Conservation (phyloP, 2,888 invertebrate genomes). For the Ecdyonurus torrentis region DNA sequence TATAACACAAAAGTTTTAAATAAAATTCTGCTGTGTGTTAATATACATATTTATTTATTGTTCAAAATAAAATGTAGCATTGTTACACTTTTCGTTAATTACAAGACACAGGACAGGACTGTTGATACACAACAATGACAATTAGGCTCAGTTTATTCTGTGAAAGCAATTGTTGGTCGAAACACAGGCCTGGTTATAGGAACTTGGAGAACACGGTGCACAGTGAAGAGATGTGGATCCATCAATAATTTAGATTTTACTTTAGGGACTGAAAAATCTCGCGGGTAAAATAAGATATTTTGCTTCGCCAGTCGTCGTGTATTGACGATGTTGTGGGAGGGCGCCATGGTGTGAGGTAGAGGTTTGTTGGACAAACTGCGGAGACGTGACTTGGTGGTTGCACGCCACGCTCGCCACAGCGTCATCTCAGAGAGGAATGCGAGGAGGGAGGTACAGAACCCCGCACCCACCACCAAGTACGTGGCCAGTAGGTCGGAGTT, state of each 20-base stretch:
- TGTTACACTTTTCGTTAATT: too few species aligned
- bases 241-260: neutral
- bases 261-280: neutral
- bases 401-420: neutral
- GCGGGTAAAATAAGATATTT: neutral
- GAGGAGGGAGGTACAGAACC: slow-evolving; percentile 43
- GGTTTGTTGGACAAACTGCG: neutral
- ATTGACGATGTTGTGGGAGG: neutral
- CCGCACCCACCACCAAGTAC: slow-evolving; percentile 54
- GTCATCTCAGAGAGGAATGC: slow-evolving; percentile 48
- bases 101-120: too few species aligned
- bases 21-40: too few species aligned
- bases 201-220: neutral
- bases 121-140: too few species aligned
- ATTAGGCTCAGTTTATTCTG: too few species aligned
- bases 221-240: neutral
- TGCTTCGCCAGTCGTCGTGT: neutral
- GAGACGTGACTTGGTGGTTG: neutral
- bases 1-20: too few species aligned
- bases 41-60: too few species aligned
- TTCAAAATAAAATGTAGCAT: too few species aligned
- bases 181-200: too few species aligned
- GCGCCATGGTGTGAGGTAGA: neutral
- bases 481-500: slow-evolving; percentile 66
- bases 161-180: too few species aligned